Evolutionary conservation across 2,888 invertebrate genomes (phyloP).

Genomic region (Candidula unifasciata): DNA sequence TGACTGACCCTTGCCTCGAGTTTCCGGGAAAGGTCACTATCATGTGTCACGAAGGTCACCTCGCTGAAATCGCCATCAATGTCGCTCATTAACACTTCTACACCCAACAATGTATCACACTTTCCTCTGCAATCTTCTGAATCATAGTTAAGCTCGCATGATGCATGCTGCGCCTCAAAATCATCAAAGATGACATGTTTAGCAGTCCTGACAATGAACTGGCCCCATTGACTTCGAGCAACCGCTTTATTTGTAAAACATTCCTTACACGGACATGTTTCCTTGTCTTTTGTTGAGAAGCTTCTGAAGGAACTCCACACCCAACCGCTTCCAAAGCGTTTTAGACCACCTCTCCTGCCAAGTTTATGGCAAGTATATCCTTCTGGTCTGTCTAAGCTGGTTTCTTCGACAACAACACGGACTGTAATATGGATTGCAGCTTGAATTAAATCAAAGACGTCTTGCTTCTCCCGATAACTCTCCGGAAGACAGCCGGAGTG

Average conservation of each 20-base stretch:
- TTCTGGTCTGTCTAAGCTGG: neutral
- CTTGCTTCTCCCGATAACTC: neutral
- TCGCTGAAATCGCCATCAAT: neutral
- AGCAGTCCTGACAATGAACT: neutral
- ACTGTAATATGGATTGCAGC: neutral
- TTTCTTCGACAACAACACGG: neutral
- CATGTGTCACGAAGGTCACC: neutral
- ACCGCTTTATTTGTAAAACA: neutral
- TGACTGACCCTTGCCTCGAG: neutral
- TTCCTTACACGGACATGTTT: neutral
- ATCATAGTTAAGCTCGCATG: neutral
- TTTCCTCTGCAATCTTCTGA: neutral
- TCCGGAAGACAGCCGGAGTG: neutral
- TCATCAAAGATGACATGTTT: neutral
- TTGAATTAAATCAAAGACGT: neutral
- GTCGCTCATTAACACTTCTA: neutral
- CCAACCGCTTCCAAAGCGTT: neutral
- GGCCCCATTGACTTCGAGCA: neutral
- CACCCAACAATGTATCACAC: neutral
- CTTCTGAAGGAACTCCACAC: neutral
- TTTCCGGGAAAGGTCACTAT: neutral
- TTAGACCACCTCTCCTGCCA: neutral
- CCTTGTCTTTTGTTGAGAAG: neutral
- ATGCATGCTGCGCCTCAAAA: neutral
- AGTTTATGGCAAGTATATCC: neutral